phyloP scores from a whole-genome alignment of 2,113 vertebrate species.

The Microcebus tavaratra region DNA sequence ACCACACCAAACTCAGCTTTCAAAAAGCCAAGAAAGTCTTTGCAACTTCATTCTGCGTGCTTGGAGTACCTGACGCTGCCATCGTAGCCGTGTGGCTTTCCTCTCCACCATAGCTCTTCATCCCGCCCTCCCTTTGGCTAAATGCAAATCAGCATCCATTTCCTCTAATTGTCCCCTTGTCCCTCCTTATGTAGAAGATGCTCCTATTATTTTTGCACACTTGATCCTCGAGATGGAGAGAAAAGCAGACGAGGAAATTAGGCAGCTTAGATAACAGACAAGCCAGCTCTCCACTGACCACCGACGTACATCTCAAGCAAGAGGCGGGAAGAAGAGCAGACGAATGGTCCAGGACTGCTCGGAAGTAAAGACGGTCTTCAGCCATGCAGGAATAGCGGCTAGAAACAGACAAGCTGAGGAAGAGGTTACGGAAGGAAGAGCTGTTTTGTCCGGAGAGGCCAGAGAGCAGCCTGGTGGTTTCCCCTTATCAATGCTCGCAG shows the following conservation, averaged over 20 bases:
- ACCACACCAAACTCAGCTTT: neutral
- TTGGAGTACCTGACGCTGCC: neutral
- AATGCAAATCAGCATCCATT: neutral
- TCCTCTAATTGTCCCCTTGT: neutral
- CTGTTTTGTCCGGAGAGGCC: neutral
- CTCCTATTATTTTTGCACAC: neutral
- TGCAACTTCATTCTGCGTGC: accelerated
- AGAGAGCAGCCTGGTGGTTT: neutral
- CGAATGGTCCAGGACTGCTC: neutral
- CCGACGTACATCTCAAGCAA: neutral
- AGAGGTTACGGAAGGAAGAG: neutral
- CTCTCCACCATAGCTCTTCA: neutral
- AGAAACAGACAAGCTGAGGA: neutral
- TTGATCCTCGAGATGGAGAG: neutral
- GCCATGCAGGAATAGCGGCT: neutral
- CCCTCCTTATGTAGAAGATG: neutral
- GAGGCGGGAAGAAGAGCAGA: neutral
- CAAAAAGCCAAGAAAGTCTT: neutral
- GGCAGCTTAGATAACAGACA: neutral
- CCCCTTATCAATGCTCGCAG: neutral
- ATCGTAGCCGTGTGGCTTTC: neutral
- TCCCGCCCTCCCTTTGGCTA: neutral
- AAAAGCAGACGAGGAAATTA: neutral
- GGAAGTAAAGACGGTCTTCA: neutral
- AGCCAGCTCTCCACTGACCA: neutral